These are phyloP conservation scores for Carlito syrichta DNA, from an alignment of 2,113 vertebrate genomes.

Conservation along the genomic window DNA sequence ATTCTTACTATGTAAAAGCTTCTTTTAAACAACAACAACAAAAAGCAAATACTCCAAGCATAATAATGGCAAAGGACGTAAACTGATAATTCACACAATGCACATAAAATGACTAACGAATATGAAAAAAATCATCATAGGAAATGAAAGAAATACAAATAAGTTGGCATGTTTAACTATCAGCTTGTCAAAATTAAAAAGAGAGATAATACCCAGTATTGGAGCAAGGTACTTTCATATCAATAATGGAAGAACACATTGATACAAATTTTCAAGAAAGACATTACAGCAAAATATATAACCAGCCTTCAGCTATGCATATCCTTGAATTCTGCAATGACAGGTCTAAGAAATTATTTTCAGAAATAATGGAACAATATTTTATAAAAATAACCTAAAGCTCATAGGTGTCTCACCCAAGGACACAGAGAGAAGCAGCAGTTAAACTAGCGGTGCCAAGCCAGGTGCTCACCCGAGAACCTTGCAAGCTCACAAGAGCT, in stretches of 20 bases:
- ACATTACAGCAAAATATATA: background rate
- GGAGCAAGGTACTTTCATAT: background rate
- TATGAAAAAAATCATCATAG: background rate
- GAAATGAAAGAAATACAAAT: background rate
- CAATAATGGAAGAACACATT: background rate
- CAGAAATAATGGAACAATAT: background rate
- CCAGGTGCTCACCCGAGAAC: background rate
- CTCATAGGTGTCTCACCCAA: background rate
- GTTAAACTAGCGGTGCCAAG: background rate
- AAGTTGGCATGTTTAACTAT: background rate
- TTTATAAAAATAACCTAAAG: background rate
- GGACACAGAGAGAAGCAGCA: background rate
- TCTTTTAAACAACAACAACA: background rate
- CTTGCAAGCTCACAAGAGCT: accelerated
- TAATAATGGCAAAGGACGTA: background rate
- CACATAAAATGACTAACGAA: background rate
- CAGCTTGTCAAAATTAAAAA: background rate
- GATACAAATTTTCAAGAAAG: background rate
- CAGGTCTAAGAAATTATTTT: background rate
- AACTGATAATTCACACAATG: background rate
- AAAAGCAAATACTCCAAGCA: background rate
- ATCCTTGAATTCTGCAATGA: background rate
- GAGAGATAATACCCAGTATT: background rate
- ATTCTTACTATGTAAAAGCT: background rate
- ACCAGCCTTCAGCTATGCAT: background rate